Evolutionary conservation across 2,113 vertebrate species (phyloP).

Genomic region (Buteo buteo): DNA sequence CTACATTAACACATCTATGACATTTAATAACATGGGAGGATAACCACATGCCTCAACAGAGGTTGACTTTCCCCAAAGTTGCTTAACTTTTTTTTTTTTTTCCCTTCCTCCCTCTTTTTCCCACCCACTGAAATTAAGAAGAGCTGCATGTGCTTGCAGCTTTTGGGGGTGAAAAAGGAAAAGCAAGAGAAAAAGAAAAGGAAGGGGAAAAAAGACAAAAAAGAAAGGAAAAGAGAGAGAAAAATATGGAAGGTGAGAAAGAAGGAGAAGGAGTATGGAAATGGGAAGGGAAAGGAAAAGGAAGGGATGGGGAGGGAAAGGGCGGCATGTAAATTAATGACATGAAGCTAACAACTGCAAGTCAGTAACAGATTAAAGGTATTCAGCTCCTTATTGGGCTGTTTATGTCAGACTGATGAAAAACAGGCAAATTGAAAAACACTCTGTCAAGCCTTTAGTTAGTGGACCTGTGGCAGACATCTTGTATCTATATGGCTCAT

Average conservation of each 20-base stretch:
- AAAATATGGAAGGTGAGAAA: background rate
- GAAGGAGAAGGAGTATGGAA: too few relatives aligned
- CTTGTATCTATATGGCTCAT: background rate
- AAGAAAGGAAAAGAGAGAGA: background rate
- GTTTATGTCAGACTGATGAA: background rate
- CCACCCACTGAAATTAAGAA: background rate
- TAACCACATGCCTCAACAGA: slow-evolving; percentile 50
- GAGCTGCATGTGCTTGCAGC: background rate
- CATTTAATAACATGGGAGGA: slow-evolving; percentile 51
- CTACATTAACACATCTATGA: slow-evolving; percentile 54
- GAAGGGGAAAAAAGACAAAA: fast-evolving
- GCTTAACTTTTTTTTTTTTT: background rate
- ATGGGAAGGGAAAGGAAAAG: background rate
- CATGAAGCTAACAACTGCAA: background rate
- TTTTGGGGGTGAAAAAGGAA: background rate
- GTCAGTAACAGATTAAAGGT: background rate
- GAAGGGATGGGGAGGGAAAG: too few relatives aligned
- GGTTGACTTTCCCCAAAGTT: slow-evolving; percentile 6
- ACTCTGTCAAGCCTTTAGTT: background rate
- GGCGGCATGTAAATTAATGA: background rate
- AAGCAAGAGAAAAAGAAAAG: background rate
- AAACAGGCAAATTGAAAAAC: background rate
- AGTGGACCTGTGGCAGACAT: background rate
- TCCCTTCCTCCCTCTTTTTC: background rate
- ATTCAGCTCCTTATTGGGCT: background rate